These are phyloP conservation scores for Amphipyra berbera DNA, from an alignment of 2,888 invertebrate species.

Conservation along the genomic window DNA sequence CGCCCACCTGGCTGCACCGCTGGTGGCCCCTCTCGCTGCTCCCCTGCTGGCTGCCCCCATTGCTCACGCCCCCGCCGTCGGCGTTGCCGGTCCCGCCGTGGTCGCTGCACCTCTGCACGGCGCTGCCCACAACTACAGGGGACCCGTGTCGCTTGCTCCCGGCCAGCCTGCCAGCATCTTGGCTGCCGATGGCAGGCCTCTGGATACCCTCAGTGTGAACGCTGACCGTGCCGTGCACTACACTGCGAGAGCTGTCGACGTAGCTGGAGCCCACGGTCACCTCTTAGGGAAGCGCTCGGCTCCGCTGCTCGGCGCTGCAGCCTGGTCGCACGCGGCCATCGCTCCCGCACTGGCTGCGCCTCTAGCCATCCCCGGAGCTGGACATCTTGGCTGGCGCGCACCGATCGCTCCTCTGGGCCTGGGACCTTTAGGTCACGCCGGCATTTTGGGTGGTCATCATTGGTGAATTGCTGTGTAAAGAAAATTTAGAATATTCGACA, in stretches of 20 bases:
- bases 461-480: slow-evolving; percentile 72
- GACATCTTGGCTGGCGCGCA: slow-evolving; percentile 58
- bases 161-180: slow-evolving; percentile 84
- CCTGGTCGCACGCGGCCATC: slow-evolving; percentile 41
- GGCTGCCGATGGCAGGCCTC: slow-evolving; percentile 84
- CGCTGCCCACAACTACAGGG: slow-evolving; percentile 82
- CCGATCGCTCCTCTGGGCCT: slow-evolving; percentile 64
- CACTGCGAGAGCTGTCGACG: slow-evolving; percentile 79
- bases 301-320: slow-evolving; percentile 66
- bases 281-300: slow-evolving; percentile 81
- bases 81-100: slow-evolving; percentile 67
- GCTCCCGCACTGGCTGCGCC: slow-evolving; percentile 44
- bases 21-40: slow-evolving; percentile 54
- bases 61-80: slow-evolving; percentile 59
- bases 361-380: slow-evolving; percentile 61
- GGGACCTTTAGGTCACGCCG: slow-evolving; percentile 61
- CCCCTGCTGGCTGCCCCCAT: slow-evolving; percentile 63
- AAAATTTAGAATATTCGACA: slow-evolving; percentile 56
- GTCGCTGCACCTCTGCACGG: slow-evolving; percentile 68
- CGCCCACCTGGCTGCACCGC: slow-evolving; percentile 55
- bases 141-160: slow-evolving; percentile 83
- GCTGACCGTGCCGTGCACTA: slow-evolving; percentile 82
- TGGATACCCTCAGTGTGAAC: slow-evolving; percentile 86
- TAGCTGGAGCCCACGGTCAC: slow-evolving; percentile 68
- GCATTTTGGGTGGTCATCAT: slow-evolving; percentile 58